Evolutionary conservation across 1,140 invertebrate genomes (phyloP), one percentile per base, ranked within the genome.

Genomic region (Achatina immaculata): DNA sequence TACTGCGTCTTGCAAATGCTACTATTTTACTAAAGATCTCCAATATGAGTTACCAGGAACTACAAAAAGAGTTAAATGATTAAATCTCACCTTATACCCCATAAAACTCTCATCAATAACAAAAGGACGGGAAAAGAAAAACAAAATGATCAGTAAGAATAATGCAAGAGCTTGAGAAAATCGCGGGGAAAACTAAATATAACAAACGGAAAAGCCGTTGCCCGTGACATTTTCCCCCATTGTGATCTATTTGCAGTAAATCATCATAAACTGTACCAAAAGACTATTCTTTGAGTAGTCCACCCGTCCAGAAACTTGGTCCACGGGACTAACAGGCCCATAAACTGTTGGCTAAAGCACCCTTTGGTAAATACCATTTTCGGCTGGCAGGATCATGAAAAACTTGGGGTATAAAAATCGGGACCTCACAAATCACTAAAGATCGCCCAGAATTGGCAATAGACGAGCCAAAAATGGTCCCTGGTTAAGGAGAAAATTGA

Each of bases 391-490:
- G 58, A 62, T 62, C 58, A 62, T 31, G 58, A 62, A 62, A 62
- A 62, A 62, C 21, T 28, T 28, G 58, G 58, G 58, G 31, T 62
- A 62, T 62, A 62, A 62, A 62, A 62, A 62, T 31, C 28, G 7
- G 28, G 58, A 31, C n/a, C 48, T 28, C n/a, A 62, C 58, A 62
- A 62, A 62, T 62, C 58, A 62, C 58, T 19, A 34, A 62, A 62
- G n/a, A 31, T 62, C 58, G 58, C 16, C 58, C 58, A 62, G 58
- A 62, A 62, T 62, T 62, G 58, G 58, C 58, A 62, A 62, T 62
- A 62, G 58, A 62, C 58, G 58, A 62, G 58, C 16, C 58, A 62
- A 62, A 62, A 62, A 62, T 62, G 58, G 58, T 62, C 28, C 31
- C 6, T 14, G n/a, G 58, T 28, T 62, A 31, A 62, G 24, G 4